Evolutionary conservation across 2,113 vertebrate species (phyloP), one percentile per base, ranked within the genome.

Genomic region (Pelecanus crispus): DNA sequence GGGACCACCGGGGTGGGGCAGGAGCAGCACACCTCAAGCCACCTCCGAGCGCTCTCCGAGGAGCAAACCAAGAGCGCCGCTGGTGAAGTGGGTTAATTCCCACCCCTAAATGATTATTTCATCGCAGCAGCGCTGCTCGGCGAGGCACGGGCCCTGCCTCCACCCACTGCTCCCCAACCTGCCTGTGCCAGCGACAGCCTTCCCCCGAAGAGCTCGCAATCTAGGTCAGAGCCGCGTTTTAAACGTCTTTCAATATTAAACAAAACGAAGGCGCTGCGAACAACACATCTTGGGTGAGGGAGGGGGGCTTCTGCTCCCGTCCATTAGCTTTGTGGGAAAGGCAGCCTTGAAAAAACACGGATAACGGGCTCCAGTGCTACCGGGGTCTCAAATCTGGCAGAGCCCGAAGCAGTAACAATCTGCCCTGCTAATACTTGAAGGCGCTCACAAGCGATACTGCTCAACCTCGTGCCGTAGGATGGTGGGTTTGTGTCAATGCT

Each of bases 21-120:
- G 62, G 44, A 45, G 71, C 71, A 45, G 42, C 2, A 8, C 70
- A 45, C 50, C 61, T 82, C 55, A 3, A 24, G 28, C 71, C 82
- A 85, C 88, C 65, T 34, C 78, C 1, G 14, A 80, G 84, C 66
- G 0, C 47, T 82, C 11, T 1, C 17, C 1, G 0, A 55, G 50
- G 55, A 90, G 55, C 45, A 17, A 56, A 40, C 73, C 25, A 7
- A 49, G 74, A 66, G 65, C 0, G 0, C 10, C 0, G 0, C 79
- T 78, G 74, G 63, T 85, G 62, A 90, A 96, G 56, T 92, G 91
- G 94, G 94, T 95, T 93, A 95, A 94, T 95, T 95, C 70, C 90
- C 91, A 89, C 6, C 84, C 71, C 92, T 28, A 38, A 75, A 84
- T 91, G 92, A 95, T 96, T 84, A 91, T 95, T 95, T 88, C 11